Conservation (phyloP, 2,888 invertebrate species). For the Eledona agricola region DNA sequence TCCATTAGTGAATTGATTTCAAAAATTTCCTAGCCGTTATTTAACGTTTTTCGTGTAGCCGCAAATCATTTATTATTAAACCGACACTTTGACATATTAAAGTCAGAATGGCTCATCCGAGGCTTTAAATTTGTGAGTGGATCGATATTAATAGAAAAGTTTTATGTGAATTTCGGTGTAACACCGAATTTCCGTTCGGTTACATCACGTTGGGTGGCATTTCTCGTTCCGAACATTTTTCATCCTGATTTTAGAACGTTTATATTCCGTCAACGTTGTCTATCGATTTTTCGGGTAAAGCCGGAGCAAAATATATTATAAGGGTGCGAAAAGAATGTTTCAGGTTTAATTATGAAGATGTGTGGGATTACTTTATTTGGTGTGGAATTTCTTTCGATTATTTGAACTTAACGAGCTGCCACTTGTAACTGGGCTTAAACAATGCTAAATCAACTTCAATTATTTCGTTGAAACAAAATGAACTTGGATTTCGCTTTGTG, state of each 20-base stretch:
- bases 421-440: conserved; percentile 17
- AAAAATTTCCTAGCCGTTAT: too few relatives aligned
- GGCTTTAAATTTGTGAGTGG: conserved; percentile 11
- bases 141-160: too few relatives aligned
- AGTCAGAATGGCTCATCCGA: conserved; percentile 3
- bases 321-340: conserved; percentile 1
- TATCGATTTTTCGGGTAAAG: conserved; percentile 15
- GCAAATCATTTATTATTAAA: conserved; percentile 21
- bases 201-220: conserved; percentile 17
- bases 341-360: conserved; percentile 11
- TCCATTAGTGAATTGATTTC: too few relatives aligned
- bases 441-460: too few relatives aligned
- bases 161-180: conserved; percentile 19
- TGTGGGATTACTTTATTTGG: conserved; percentile 2
- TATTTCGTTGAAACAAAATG: too few relatives aligned
- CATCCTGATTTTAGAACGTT: conserved; percentile 25
- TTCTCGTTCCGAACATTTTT: conserved; percentile 22
- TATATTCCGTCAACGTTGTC: conserved; percentile 19
- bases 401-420: conserved; percentile 21
- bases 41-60: too few relatives aligned
- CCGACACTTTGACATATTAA: conserved; percentile 17
- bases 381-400: conserved; percentile 1
- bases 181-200: conserved; percentile 20
- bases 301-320: neutral
- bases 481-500: too few relatives aligned